Evolutionary conservation across 2,797 vertebrate species (phyloP), one percentile per base, ranked within the genome.

Genomic region (Fundulus diaphanus): DNA sequence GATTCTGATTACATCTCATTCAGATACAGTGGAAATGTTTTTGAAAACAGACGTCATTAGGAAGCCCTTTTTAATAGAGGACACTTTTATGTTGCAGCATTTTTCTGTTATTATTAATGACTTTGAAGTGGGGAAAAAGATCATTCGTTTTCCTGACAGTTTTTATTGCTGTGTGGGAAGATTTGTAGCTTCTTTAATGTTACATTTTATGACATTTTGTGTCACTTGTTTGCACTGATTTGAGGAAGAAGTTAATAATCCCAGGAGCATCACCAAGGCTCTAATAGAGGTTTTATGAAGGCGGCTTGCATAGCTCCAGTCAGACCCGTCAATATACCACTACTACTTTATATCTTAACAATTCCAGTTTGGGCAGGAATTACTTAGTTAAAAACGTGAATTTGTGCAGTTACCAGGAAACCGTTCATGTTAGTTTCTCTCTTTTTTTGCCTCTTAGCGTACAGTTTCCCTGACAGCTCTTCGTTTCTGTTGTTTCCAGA

Each of bases 211-310:
- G 70, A 76, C 74, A n/a, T n/a, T n/a, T n/a, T 0, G 2, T 42
- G 37, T 27, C 9, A 46, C 13, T 54, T 78, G 73, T 81, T 81
- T 70, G 61, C 80, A 67, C 61, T 74, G 61, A 80, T 79, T 70
- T 82, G 63, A 74, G 31, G 40, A 72, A 40, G 40, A 68, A 66
- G 61, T 22, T 52, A 49, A 80, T 70, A 79, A 73, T 79, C 80
- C 51, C 71, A 68, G 73, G 54, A 40, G 29, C 83, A 76, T 73
- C 73, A 73, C 67, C 22, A 66, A 78, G 70, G 31, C 73, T 72
- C 76, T 82, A 73, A 82, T 84, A 68, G 89, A 84, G 83, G 67
- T 87, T 86, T 75, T 69, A 87, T 81, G 80, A 85, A 75, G 66
- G 71, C 49, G 65, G 72, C 79, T 65, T 74, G 40, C 70, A 74